phyloP scores from a whole-genome alignment of 2,888 invertebrate species.

The Agonum fuliginosum region DNA sequence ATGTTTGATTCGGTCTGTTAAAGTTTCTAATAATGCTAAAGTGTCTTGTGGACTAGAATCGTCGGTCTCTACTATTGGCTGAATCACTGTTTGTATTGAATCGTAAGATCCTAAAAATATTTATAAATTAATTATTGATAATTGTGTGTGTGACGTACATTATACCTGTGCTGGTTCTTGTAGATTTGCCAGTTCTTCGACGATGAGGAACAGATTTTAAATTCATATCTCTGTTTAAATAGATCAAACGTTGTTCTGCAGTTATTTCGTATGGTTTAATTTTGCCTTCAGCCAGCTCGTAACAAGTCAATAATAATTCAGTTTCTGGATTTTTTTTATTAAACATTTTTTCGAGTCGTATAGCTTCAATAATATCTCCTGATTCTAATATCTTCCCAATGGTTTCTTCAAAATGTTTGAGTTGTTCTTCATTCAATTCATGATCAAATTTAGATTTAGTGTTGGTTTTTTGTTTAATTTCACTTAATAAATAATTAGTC shows the following conservation, averaged over 20 bases:
- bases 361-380: conserved; percentile 77
- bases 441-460: conserved; percentile 67
- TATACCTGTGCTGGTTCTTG: conserved; percentile 65
- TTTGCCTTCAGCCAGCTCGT: conserved; percentile 79
- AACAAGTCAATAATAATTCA: conserved; percentile 78
- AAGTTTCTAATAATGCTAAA: conserved; percentile 71
- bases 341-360: conserved; percentile 77
- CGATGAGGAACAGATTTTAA: conserved; percentile 70
- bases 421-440: conserved; percentile 71
- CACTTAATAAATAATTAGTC: conserved; percentile 69
- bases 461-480: conserved; percentile 71
- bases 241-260: conserved; percentile 78
- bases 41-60: conserved; percentile 68
- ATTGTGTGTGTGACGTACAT: too few species aligned
- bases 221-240: conserved; percentile 71
- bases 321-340: conserved; percentile 73
- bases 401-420: conserved; percentile 73
- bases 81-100: conserved; percentile 68
- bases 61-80: conserved; percentile 68
- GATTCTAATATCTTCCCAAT: conserved; percentile 76
- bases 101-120: conserved; percentile 36
- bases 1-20: conserved; percentile 74
- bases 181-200: conserved; percentile 69
- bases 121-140: background rate
- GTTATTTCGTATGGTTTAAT: conserved; percentile 79